Base-by-base conservation (phyloP, 2,797 vertebrate species). In the Helarctos malayanus region DNA sequence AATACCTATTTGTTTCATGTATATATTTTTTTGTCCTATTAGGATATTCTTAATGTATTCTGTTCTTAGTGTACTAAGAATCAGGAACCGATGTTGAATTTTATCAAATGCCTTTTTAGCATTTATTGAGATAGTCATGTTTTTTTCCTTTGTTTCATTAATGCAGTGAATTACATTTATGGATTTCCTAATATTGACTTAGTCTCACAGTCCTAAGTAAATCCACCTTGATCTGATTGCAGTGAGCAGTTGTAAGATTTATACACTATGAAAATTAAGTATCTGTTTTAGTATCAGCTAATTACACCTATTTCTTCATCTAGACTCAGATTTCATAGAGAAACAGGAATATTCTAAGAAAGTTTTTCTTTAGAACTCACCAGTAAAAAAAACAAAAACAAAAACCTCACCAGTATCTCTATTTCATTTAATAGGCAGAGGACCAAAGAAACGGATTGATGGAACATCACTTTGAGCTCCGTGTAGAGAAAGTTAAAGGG, bases 381-480 rank as follows among this genome's bases (percentile, higher is more conserved):
- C 41, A 45, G 14, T 65, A 25, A 41, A 41, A 41, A 41, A 41
- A 41, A 41, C 41, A 5, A 41, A 5, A 41, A 41, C 41, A 41
- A 41, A 91, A 94, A 92, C 41, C 54, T 96, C n/a, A 95, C 41
- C 47, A 45, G 14, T 65, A 25, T 95, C 56, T 96, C 88, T 97
- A 3, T 92, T 95, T 95, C 25, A 89, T 98, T 96, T 86, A 93
- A 94, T 98, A 99, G 99, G 85, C 75, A 2, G 98, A 91, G 3
- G 54, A 93, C 84, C 81, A 96, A 75, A 97, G 95, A 49, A 97
- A 89, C 5, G 97, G 98, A 15, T 90, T 99, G 98, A 98, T 97
- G 91, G 99, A 99, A 91, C 99, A 99, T 2, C 90, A 99, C 94
- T 99, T 99, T 98, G 98, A 99, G 89, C 97, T 99, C 85, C 98